Base-by-base conservation (phyloP, 2,797 vertebrate genomes). In the Brachyalestes nurse region DNA sequence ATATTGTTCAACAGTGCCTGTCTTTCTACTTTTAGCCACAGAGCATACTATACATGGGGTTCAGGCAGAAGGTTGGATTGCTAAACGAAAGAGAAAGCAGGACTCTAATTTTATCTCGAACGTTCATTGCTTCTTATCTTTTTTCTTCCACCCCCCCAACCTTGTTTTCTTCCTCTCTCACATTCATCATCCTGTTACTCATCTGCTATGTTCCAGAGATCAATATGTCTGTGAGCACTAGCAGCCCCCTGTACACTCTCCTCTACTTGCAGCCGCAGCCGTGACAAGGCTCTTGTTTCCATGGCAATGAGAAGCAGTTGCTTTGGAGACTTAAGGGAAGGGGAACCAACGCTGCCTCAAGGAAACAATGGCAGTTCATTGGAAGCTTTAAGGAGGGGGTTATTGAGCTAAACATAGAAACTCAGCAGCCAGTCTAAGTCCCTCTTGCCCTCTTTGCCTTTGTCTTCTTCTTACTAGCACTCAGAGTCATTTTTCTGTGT, bases 301-400 rank as follows among this genome's bases (percentile, higher is more conserved):
- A 92, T 90, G 91, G 93, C 89, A 91, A 92, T 89, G 88, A 86
- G 90, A 93, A 86, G 91, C 80, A 75, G 95, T 97, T 96, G 94
- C 94, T 95, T 89, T 91, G 92, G 95, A 90, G 90, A 90, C 91
- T 88, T 91, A 85, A 82, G 88, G 88, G 90, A 92, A 17, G 78
- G 85, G 89, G 91, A 89, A 94, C 93, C 81, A 88, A 90, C 3
- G 1, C 65, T 1, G 60, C 60, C 4, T 45, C n/a, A 67, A 42
- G 40, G 91, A 89, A 94, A 93, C 81, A 88, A 90, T 90, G 84
- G 86, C 77, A 90, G 86, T 86, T 89, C 88, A 88, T 86, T 40
- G 75, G 81, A 88, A 89, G 42, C 84, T 47, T 72, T 75, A 70
- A 51, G 75, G 82, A 53, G 90, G 80, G 79, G 75, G 85, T 72